Evolutionary conservation across 1,140 invertebrate genomes (phyloP).

Genomic region (Meteorus sp.): DNA sequence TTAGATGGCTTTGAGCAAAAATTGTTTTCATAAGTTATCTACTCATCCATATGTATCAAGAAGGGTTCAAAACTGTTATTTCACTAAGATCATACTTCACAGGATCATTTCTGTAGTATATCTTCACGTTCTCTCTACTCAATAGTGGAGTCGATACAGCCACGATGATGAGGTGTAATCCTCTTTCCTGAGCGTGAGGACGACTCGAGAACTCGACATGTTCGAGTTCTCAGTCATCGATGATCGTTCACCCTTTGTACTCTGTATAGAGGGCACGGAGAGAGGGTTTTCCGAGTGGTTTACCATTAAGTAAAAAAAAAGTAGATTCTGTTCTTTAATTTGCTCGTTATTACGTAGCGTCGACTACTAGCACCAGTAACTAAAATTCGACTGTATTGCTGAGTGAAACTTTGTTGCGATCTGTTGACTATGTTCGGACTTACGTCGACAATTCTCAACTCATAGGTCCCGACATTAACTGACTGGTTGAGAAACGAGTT

Average conservation of each 20-base stretch:
- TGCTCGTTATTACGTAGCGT: neutral
- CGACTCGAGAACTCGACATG: slow-evolving; percentile 32
- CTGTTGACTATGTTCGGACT: too few species aligned
- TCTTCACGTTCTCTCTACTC: slow-evolving; percentile 50
- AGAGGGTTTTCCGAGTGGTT: slow-evolving; percentile 56
- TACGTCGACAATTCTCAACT: too few species aligned
- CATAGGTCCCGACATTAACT: slow-evolving; percentile 59
- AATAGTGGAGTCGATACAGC: slow-evolving; percentile 51
- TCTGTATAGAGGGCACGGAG: slow-evolving; percentile 42
- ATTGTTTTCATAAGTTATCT: neutral
- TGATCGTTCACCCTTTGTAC: slow-evolving; percentile 55
- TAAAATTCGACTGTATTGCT: too few species aligned
- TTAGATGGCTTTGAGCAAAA: slow-evolving; percentile 20
- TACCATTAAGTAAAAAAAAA: slow-evolving; percentile 1
- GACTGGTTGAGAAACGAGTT: slow-evolving; percentile 72
- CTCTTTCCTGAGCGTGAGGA: slow-evolving; percentile 59
- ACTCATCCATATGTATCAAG: neutral
- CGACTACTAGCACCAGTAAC: neutral
- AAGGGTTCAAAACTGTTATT: neutral
- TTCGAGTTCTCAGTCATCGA: slow-evolving; percentile 47
- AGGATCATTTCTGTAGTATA: slow-evolving; percentile 63
- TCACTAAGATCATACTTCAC: slow-evolving; percentile 60
- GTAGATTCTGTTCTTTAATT: slow-evolving; percentile 5
- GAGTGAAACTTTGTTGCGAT: too few species aligned
- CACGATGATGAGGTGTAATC: slow-evolving; percentile 57